phyloP scores from a whole-genome alignment of 1,140 invertebrate species.

The Armadillidium nasatum region DNA sequence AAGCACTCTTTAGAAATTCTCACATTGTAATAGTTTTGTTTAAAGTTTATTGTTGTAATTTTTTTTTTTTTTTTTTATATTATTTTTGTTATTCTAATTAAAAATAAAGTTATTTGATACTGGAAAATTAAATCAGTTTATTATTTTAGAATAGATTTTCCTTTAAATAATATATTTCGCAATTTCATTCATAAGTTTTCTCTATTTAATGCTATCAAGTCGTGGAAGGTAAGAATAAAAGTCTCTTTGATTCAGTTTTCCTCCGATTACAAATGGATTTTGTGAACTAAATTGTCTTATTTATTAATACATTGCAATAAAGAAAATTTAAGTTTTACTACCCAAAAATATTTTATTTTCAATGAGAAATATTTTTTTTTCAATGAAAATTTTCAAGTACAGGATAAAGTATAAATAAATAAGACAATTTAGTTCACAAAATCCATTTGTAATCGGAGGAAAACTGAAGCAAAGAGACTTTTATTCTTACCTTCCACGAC shows the following conservation, averaged over 20 bases:
- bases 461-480: background rate
- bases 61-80: background rate
- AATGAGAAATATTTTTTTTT: background rate
- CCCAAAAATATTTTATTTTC: background rate
- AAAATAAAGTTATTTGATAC: conserved; percentile 3
- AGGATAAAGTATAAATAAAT: no score
- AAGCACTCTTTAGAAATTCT: no score
- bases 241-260: background rate
- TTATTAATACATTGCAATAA: background rate
- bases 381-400: background rate
- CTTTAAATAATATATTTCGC: background rate
- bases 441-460: no score
- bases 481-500: conserved; percentile 7
- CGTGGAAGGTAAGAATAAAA: conserved; percentile 4
- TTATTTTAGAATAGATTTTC: background rate
- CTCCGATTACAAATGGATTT: no score
- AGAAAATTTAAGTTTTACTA: background rate
- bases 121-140: background rate
- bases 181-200: conserved; percentile 12
- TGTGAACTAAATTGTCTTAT: no score
- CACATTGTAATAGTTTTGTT: no score
- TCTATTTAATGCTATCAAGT: conserved; percentile 12
- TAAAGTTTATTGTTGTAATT: background rate
- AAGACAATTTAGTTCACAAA: no score
- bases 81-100: background rate